phyloP scores from a whole-genome alignment of 1,140 invertebrate species.

The Theocolax elegans region DNA sequence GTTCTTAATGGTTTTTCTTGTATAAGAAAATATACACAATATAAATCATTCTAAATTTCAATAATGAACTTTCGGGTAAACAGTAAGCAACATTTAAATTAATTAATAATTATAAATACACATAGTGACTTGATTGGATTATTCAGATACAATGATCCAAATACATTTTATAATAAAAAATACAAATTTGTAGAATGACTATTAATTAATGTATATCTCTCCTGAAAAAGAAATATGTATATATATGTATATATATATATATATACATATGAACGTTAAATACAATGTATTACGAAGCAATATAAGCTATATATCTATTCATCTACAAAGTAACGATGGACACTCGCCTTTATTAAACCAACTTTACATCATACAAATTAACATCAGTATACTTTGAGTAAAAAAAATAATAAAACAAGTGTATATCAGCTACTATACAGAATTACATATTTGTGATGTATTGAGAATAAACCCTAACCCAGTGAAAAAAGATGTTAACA shows the following conservation, averaged over 20 bases:
- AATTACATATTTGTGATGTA: constrained; percentile 33
- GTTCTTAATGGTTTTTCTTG: too few species aligned
- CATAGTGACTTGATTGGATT: too few species aligned
- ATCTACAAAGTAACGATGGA: constrained; percentile 10
- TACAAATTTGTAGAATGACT: too few species aligned
- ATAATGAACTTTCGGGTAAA: too few species aligned
- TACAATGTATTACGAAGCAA: constrained; percentile 5
- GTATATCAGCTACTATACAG: constrained; percentile 30
- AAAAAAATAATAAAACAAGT: constrained; percentile 35
- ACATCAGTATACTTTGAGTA: constrained; percentile 16
- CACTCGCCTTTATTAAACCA: constrained; percentile 21
- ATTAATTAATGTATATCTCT: not conserved
- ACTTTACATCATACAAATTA: constrained; percentile 28
- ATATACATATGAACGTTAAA: constrained; percentile 13
- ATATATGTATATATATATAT: too few species aligned
- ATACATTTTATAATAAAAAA: too few species aligned
- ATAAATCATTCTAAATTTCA: too few species aligned
- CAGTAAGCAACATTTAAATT: too few species aligned
- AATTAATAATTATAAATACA: not conserved
- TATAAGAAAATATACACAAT: too few species aligned
- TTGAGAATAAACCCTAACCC: constrained; percentile 21
- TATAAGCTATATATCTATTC: not conserved
- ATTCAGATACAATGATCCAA: too few species aligned
- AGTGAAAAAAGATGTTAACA: constrained; percentile 22
- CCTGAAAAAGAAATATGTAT: not conserved